Evolutionary conservation across 2,888 invertebrate genomes (phyloP).

Genomic region (Anticlea derivata): DNA sequence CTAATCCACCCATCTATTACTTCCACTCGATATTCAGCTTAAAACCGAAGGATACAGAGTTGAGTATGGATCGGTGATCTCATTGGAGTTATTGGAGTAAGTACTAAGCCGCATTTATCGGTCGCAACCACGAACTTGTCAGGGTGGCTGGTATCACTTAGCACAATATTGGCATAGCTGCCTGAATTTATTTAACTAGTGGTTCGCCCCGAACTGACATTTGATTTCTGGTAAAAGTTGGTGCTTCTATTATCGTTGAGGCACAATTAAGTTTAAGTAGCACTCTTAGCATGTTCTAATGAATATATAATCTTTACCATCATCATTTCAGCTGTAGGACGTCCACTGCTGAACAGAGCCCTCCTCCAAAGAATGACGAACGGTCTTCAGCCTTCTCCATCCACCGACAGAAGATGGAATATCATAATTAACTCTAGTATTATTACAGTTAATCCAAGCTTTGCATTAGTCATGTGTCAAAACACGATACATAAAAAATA

Average conservation of each 20-base stretch:
- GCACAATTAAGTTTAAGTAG: no score
- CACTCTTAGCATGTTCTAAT: no score
- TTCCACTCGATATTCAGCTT: conserved; percentile 4
- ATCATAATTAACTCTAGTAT: no score
- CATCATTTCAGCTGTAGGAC: no score
- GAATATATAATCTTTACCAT: no score
- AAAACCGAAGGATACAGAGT: conserved; percentile 2
- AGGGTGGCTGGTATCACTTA: conserved; percentile 14
- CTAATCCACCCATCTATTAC: not conserved
- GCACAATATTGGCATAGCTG: conserved; percentile 16
- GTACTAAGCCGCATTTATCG: conserved; percentile 15
- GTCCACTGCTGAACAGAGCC: no score
- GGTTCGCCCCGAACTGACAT: not conserved
- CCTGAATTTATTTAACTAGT: conserved; percentile 2
- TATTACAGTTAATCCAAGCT: no score
- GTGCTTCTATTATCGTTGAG: not conserved
- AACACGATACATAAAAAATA: no score
- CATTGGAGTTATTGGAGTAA: not conserved
- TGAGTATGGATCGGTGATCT: not conserved
- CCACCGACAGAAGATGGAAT: no score
- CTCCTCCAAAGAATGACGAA: no score
- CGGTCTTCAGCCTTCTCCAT: no score
- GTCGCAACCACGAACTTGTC: conserved; percentile 13
- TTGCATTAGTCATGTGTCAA: no score
- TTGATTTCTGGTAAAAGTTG: not conserved